phyloP scores from a whole-genome alignment of 2,888 invertebrate genomes.

The Malthinus seriepunctatus region DNA sequence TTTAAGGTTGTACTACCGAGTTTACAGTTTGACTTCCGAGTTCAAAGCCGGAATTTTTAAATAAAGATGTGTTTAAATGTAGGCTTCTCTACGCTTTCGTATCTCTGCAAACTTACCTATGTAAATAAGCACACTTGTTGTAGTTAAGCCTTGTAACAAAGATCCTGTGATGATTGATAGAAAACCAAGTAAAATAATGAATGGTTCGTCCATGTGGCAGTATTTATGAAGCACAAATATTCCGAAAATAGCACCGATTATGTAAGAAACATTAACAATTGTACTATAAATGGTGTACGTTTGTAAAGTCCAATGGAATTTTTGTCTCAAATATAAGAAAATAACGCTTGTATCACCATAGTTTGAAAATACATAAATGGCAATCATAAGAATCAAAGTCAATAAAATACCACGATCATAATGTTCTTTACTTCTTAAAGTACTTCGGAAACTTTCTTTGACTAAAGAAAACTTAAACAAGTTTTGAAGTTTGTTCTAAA shows the following conservation, averaged over 20 bases:
- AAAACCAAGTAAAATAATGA: conserved; percentile 53
- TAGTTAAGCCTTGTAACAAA: conserved; percentile 51
- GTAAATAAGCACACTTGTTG: conserved; percentile 58
- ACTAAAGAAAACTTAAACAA: conserved; percentile 29
- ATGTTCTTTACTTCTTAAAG: conserved; percentile 61
- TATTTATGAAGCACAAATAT: conserved; percentile 60
- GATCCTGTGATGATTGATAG: conserved; percentile 17
- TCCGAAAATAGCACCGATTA: conserved; percentile 62
- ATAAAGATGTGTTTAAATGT: no score
- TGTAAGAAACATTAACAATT: conserved; percentile 56
- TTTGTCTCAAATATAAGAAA: conserved; percentile 65
- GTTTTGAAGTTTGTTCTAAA: conserved; percentile 14
- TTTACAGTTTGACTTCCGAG: no score
- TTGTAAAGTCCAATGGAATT: conserved; percentile 68
- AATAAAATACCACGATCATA: conserved; percentile 59
- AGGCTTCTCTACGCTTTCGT: no score
- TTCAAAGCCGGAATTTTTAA: no score
- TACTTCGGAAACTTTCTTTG: conserved; percentile 61
- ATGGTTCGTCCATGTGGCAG: conserved; percentile 54
- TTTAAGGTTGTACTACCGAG: no score
- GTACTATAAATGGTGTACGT: conserved; percentile 66
- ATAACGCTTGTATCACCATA: conserved; percentile 37
- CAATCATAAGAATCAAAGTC: conserved; percentile 52
- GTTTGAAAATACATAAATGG: conserved; percentile 47
- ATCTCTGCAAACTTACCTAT: conserved; percentile 50